Percentiles rank a stretch among this genome's conserved stretches.
These are phyloP conservation scores for Octodon degus DNA, from an alignment of 2,113 vertebrate genomes.

Conservation along the genomic window DNA sequence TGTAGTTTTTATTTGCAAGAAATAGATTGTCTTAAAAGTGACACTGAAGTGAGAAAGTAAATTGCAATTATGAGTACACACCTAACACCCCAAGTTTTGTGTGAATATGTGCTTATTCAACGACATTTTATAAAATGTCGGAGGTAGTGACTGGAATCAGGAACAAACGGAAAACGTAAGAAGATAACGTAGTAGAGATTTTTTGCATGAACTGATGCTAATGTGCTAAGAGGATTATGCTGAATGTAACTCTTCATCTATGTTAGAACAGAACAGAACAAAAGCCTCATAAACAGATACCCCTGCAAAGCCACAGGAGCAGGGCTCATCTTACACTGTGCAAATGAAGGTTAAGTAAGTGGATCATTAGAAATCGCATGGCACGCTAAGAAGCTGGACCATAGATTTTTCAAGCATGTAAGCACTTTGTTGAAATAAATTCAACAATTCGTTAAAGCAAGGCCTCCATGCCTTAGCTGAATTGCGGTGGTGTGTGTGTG, in stretches of 20 bases:
- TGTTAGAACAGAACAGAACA: constrained; percentile 59
- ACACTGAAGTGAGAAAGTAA: background rate
- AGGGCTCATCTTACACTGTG: constrained; percentile 36
- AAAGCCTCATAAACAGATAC: constrained; percentile 53
- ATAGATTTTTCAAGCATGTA: constrained; percentile 57
- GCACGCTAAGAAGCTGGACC: constrained; percentile 61
- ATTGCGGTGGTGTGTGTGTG: background rate
- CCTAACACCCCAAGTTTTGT: background rate
- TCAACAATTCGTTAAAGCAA: constrained; percentile 69
- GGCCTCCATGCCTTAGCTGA: constrained; percentile 59
- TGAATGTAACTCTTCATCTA: constrained; percentile 38
- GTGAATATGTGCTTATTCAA: background rate
- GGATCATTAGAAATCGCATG: constrained; percentile 44
- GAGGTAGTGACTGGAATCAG: background rate
- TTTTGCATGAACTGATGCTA: background rate
- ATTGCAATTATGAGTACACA: background rate
- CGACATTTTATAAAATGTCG: constrained; percentile 26
- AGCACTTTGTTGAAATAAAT: constrained; percentile 65
- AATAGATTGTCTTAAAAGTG: background rate
- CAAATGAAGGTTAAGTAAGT: constrained; percentile 12
- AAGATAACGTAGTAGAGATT: background rate
- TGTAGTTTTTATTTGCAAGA: background rate
- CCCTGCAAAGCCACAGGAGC: constrained; percentile 61
- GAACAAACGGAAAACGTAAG: background rate
- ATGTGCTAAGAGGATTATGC: constrained; percentile 52